Evolutionary conservation across 2,797 vertebrate species (phyloP).

Genomic region (Microctenopoma steveboyesi): DNA sequence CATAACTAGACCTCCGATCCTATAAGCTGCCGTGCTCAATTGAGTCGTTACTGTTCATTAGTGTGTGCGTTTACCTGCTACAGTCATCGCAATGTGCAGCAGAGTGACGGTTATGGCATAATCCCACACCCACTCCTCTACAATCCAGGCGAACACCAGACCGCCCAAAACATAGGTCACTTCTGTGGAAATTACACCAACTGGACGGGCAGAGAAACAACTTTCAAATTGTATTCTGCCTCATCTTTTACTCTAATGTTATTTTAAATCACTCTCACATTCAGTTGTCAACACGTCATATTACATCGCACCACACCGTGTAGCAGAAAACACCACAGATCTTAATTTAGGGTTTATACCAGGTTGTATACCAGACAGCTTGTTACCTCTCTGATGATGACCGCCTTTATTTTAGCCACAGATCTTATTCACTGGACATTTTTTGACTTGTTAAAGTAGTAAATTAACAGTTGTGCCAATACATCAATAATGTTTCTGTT

Average conservation of each 20-base stretch:
- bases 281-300: neutral
- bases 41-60: conserved; percentile 53
- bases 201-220: conserved; percentile 69
- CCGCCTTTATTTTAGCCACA: too few species aligned
- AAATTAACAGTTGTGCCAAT: neutral
- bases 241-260: neutral
- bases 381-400: too few species aligned
- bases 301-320: too few species aligned
- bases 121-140: conserved; percentile 94
- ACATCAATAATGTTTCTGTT: too few species aligned
- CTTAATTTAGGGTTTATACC: too few species aligned
- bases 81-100: conserved; percentile 87
- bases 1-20: conserved; percentile 57
- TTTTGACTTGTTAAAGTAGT: neutral
- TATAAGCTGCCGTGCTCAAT: conserved; percentile 49
- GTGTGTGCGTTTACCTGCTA: conserved; percentile 74
- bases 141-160: conserved; percentile 88
- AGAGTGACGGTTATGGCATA: conserved; percentile 90
- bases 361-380: too few species aligned
- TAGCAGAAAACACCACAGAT: too few species aligned
- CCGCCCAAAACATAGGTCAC: conserved; percentile 87
- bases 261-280: neutral
- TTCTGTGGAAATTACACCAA: conserved; percentile 89
- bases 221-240: neutral
- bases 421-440: neutral